phyloP scores from a whole-genome alignment of 2,797 vertebrate species.

The Melanotaenia trifasciata region DNA sequence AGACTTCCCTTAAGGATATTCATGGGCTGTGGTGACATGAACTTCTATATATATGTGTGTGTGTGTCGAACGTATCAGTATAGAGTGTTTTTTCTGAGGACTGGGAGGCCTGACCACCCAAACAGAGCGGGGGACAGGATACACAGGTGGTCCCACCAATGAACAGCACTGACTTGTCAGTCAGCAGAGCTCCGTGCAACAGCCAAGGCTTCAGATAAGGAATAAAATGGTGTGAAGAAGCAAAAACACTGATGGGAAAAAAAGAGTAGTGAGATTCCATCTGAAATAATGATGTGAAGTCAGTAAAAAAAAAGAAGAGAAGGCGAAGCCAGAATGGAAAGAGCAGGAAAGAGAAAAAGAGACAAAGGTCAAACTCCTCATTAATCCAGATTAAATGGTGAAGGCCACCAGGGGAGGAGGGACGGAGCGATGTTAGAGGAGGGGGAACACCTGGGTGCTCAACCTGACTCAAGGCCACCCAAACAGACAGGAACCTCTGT shows the following conservation, averaged over 20 bases:
- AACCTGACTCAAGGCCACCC: slow-evolving; percentile 58
- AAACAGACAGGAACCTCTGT: slow-evolving; percentile 44
- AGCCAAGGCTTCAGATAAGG: slow-evolving; percentile 27
- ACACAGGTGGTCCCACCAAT: slow-evolving; percentile 70
- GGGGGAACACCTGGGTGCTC: slow-evolving; percentile 61
- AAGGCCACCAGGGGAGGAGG: slow-evolving; percentile 63
- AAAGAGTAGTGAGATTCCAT: slow-evolving; percentile 10
- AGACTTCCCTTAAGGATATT: slow-evolving; percentile 60
- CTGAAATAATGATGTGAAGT: slow-evolving; percentile 30
- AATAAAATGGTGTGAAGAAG: background rate
- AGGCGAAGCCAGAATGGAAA: slow-evolving; percentile 5
- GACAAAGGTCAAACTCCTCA: slow-evolving; percentile 69
- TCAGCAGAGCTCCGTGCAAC: slow-evolving; percentile 52
- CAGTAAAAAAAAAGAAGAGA: slow-evolving; percentile 19
- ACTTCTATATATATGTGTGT: slow-evolving; percentile 43
- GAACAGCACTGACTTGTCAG: slow-evolving; percentile 70
- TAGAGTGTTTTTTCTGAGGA: slow-evolving; percentile 37
- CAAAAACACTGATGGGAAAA: background rate
- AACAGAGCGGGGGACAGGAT: slow-evolving; percentile 55
- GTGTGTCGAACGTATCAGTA: slow-evolving; percentile 34
- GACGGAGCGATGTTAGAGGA: slow-evolving; percentile 27
- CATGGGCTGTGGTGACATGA: slow-evolving; percentile 43
- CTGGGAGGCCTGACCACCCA: slow-evolving; percentile 77
- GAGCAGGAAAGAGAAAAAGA: slow-evolving; percentile 17
- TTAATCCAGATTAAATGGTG: slow-evolving; percentile 73